Base-by-base conservation (phyloP, 2,888 invertebrate genomes). In the Aspidiotus destructor region DNA sequence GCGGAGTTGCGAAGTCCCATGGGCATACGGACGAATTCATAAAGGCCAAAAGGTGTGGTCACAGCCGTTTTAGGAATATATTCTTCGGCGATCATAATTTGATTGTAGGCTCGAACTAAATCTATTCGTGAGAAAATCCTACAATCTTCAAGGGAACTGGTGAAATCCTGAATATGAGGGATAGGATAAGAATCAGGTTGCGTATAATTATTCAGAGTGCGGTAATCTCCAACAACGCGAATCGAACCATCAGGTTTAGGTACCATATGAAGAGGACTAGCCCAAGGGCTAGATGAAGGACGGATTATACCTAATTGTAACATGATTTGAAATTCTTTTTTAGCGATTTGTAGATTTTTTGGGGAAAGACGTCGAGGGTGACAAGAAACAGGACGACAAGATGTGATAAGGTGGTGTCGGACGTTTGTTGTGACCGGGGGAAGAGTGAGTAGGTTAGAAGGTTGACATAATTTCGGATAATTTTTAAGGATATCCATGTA, bases 141-240 rank as follows among this genome's bases (percentile, higher is more conserved):
- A 13, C 72, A 73, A 0, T 73, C 74, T 17, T 62, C 42, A 1
- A 77, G 68, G 7, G 71, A 55, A 6, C 71, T 64, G 5, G 71
- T 41, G 57, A 75, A 73, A 62, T 77, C 75, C 8, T 75, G 74
- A 5, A 77, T 72, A 42, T 75, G 74, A 0, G 75, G 73, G 6
- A 76, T 71, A 0, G 77, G 76, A 69, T 77, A 77, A 6, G 74
- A 62, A 71, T 78, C 77, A 0, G 76, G 75, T 48, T 11, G 48
- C 6, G 48, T n/a, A 48, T 48, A 13, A n/a, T 1, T 67, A 70
- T 78, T 79, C 0, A 78, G 71, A 0, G 42, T 17, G 0, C 77
- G 70, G 70, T 78, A 79, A 71, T 74, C 77, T 7, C 78, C 78
- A 68, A 78, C 76, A 0, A 75, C 76, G 65, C 75, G 75, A 78